These are phyloP conservation scores for Peromyscus attwateri DNA, from an alignment of 2,797 vertebrate genomes.

Conservation along the genomic window DNA sequence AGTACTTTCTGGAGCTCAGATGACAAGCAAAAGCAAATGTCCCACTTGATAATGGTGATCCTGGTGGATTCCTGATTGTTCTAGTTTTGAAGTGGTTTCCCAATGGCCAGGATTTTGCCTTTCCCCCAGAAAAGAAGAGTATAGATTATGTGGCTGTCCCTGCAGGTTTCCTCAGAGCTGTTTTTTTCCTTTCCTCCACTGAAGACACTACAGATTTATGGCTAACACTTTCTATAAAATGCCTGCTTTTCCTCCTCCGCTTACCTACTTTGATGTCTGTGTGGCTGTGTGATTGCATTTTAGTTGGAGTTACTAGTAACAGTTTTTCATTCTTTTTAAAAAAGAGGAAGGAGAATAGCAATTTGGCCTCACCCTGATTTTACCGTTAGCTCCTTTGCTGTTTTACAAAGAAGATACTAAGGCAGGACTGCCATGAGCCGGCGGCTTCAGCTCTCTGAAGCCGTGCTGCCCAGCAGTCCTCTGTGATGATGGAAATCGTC, in stretches of 20 bases:
- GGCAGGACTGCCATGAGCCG: neutral
- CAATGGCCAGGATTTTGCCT: neutral
- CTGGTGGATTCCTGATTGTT: neutral
- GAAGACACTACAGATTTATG: neutral
- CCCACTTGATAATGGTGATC: neutral
- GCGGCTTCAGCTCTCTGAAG: neutral
- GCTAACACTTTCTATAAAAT: neutral
- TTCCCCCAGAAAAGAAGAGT: neutral
- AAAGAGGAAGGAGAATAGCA: conserved; percentile 24
- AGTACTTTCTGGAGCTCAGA: neutral
- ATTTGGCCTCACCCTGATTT: neutral
- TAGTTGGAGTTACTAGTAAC: neutral
- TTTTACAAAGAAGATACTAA: conserved; percentile 7
- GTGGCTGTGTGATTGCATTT: conserved; percentile 10
- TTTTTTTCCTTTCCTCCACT: neutral
- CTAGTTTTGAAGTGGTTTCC: neutral
- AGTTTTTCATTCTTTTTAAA: neutral
- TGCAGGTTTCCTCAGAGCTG: neutral
- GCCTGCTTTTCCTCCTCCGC: neutral
- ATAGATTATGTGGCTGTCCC: neutral
- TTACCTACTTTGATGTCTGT: neutral
- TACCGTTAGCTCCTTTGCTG: neutral
- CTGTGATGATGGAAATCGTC: neutral
- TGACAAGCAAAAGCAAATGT: neutral
- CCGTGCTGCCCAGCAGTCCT: neutral